phyloP scores from a whole-genome alignment of 2,888 invertebrate species.

The Balanococcus diminutus region DNA sequence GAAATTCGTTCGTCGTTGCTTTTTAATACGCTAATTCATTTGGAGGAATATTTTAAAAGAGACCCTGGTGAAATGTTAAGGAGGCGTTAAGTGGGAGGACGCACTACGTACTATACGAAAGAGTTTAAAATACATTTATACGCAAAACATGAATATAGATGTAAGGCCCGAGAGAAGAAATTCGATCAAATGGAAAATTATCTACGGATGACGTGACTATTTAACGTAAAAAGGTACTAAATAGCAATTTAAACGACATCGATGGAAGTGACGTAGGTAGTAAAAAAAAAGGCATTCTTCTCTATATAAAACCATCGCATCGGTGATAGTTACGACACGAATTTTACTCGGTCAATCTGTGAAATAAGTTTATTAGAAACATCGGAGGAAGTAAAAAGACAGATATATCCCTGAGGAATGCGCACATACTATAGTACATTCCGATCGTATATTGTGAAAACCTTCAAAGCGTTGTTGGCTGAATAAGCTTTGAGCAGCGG shows the following conservation, averaged over 20 bases:
- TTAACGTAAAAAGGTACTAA: constrained; percentile 5
- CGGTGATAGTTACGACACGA: not conserved
- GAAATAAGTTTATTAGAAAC: not conserved
- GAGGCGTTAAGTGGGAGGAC: not conserved
- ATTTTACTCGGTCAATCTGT: not conserved
- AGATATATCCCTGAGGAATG: constrained; percentile 2
- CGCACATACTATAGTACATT: not conserved
- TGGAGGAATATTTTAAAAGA: not conserved
- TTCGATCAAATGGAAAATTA: constrained; percentile 1
- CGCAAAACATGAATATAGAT: not conserved
- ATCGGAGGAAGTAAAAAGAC: not conserved
- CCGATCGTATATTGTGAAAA: not conserved
- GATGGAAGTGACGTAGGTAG: not conserved
- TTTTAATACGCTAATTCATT: not conserved
- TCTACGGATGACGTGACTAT: not conserved
- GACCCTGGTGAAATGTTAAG: not conserved
- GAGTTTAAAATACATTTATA: not conserved
- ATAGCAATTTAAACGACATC: not conserved
- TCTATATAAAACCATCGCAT: not conserved
- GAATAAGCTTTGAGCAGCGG: not conserved
- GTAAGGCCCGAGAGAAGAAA: not conserved
- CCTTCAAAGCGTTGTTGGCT: not conserved
- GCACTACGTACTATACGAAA: not conserved
- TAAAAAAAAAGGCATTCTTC: not conserved
- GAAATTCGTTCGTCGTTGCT: not conserved